phyloP scores from a whole-genome alignment of 2,888 invertebrate genomes.

The Ectropis crepuscularia region DNA sequence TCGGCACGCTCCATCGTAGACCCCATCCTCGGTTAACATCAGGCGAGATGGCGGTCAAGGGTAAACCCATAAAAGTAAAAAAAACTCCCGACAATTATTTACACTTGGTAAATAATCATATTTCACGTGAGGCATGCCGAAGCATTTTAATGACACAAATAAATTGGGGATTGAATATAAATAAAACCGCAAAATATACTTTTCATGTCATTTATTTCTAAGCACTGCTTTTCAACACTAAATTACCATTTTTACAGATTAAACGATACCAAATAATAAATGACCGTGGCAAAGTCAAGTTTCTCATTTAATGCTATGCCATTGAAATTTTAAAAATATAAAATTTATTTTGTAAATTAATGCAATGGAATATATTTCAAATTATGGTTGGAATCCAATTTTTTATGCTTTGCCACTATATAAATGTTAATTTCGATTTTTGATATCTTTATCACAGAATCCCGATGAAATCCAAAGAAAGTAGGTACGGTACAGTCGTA shows the following conservation, averaged over 20 bases:
- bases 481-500: slow-evolving; percentile 4
- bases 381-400: not conserved
- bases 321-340: not conserved
- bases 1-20: no score
- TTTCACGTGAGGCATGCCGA: no score
- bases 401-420: slow-evolving; percentile 32
- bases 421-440: slow-evolving; percentile 52
- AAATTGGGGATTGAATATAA: not conserved
- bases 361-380: not conserved
- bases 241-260: slow-evolving; percentile 67
- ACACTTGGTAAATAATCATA: no score
- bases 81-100: no score
- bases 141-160: no score
- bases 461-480: slow-evolving; percentile 40
- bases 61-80: no score
- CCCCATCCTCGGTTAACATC: no score
- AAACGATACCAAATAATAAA: slow-evolving; percentile 63
- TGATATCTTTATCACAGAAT: slow-evolving; percentile 70
- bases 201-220: slow-evolving; percentile 74
- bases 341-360: not conserved
- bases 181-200: slow-evolving; percentile 35
- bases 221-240: slow-evolving; percentile 76
- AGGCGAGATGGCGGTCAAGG: no score
- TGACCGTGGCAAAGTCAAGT: slow-evolving; percentile 73
- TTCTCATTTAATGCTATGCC: not conserved